Base-by-base conservation (phyloP, 2,113 vertebrate species). In the Chaetodon auriga region DNA sequence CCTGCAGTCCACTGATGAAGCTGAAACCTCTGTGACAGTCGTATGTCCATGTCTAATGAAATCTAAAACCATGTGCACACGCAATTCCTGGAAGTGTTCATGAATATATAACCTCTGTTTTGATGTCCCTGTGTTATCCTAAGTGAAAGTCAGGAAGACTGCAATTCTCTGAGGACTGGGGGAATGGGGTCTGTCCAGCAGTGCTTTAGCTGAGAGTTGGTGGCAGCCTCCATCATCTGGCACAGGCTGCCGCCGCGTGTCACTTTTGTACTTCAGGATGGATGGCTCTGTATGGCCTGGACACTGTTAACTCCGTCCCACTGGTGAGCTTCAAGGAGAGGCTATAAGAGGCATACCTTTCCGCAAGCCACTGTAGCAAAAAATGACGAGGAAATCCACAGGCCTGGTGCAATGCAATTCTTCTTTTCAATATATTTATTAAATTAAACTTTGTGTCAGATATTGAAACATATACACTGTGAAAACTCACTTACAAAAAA, bases 61-160 rank as follows among this genome's bases (percentile, higher is more conserved):
- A 94, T 77, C 48, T 86, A 89, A 94, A 91, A 90, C 93, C 87
- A 55, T 49, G 60, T 48, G 68, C 85, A 89, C 84, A 68, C 9
- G 25, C 77, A 49, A 74, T 95, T 96, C 92, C 93, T 91, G 94
- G 94, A 95, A 94, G 88, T 89, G 79, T 85, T 91, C 92, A 95
- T 96, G 89, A 95, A 96, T 95, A 94, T 95, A 89, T 94, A 92
- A 96, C 89, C 76, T 90, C 87, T 94, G 93, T 95, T 94, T 94
- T 94, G 94, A 91, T 93, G 92, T 88, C 81, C 88, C 73, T 58
- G 81, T 89, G 92, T 94, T 93, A 91, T 89, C 81, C 87, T 91
- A 92, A 94, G 92, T 94, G 92, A 93, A 92, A 91, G 94, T 93
- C 92, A 92, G 90, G 77, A 91, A 93, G 89, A 84, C 87, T 69